Evolutionary conservation across 35 echinoderm and acorn worm genomes (phyloP), one percentile per base, ranked within the genome.

Genomic region (Apostichopus japonicus): DNA sequence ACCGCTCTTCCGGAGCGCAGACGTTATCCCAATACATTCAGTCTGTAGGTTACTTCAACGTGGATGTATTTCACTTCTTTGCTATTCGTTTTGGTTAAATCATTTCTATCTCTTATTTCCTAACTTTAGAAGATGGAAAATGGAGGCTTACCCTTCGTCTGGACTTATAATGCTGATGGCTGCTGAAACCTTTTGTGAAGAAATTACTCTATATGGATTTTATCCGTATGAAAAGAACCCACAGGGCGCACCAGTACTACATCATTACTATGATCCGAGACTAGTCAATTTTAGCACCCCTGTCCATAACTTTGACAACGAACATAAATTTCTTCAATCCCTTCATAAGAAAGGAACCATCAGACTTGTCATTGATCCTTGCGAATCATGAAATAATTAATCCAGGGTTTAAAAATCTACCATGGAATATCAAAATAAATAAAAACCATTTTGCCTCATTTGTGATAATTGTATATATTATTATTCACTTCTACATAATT

Each of bases 201-300:
- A 58, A 8, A 84, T 84, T 2, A 84, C 81, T 56, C 56, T 84
- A 17, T 84, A 57, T 16, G 81, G 81, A 8, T 84, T 84, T 24
- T 84, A 84, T 57, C 81, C 81, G 3, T 84, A 84, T n/a, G 81
- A 84, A 22, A 58, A 59, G 57, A n/a, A 84, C 19, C 81, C 81
- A 16, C 8, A 59, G 1, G 81, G 81, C 16, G 57, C 56, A 9
- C 54, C 27, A 21, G 53, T 84, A 0, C 11, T 84, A 6, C 54
- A 84, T 84, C 81, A 84, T 16, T 84, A 84, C 81, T 84, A 84
- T 51, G 81, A 84, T 10, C 81, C 81, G 1, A 84, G 53, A 5
- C 51, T 84, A 2, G 57, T 51, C 13, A n/a, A 84, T 84, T 84
- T 84, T 24, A 24, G 53, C 56, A 84, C 81, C 4, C 27, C n/a